phyloP scores from a whole-genome alignment of 1,140 invertebrate genomes.

The Micrasema longulum region DNA sequence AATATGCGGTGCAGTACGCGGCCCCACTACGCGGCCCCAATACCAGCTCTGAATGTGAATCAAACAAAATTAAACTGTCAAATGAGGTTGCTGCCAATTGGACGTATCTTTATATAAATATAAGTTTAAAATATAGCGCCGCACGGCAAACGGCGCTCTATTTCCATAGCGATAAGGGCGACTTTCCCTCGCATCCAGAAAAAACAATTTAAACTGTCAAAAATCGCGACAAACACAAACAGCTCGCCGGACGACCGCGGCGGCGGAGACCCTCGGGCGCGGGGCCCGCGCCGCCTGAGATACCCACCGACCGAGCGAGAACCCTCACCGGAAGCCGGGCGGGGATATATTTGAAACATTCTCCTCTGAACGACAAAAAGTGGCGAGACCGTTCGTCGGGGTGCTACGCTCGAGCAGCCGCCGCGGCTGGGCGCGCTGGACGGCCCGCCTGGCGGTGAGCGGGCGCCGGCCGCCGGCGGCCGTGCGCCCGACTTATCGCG shows the following conservation, averaged over 20 bases:
- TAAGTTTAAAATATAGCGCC: conserved; percentile 17
- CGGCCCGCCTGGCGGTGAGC: conserved; percentile 64
- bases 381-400: conserved; percentile 14
- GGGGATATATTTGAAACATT: conserved; percentile 47
- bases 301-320: neutral
- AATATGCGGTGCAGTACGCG: too few species aligned
- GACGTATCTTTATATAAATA: conserved; percentile 38
- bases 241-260: neutral
- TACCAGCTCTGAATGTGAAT: neutral
- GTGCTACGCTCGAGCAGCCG: conserved; percentile 12
- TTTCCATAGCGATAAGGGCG: conserved; percentile 24
- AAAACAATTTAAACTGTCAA: conserved; percentile 53
- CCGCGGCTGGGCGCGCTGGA: conserved; percentile 39
- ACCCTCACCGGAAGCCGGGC: conserved; percentile 23
- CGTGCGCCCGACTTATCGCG: conserved; percentile 68
- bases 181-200: neutral
- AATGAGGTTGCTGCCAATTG: conserved; percentile 33
- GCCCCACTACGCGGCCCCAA: too few species aligned
- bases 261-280: neutral
- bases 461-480: conserved; percentile 58
- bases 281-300: neutral
- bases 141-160: conserved; percentile 11
- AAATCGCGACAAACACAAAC: conserved; percentile 39
- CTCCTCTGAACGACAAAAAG: conserved; percentile 30
- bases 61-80: conserved; percentile 39